Conservation (phyloP, 1,140 invertebrate species). For the Euwallacea similis region DNA sequence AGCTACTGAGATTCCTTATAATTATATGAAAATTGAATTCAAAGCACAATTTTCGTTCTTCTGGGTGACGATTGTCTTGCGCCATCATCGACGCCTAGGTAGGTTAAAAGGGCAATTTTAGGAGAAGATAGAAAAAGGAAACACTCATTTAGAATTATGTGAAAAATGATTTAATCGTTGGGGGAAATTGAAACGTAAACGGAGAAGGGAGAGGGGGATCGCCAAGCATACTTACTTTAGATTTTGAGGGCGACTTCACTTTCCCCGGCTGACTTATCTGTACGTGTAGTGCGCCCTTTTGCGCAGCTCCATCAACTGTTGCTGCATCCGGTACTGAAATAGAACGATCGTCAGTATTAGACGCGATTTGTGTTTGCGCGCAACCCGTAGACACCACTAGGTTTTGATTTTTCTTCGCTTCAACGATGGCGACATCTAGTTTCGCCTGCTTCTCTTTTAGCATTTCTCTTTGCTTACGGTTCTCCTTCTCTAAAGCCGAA, state of each 20-base stretch:
- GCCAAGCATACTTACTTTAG: slow-evolving; percentile 5
- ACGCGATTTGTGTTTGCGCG: slow-evolving; percentile 17
- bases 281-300: slow-evolving; percentile 44
- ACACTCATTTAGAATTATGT: background rate
- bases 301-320: slow-evolving; percentile 44
- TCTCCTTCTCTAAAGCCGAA: slow-evolving; percentile 41
- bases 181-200: background rate
- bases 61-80: too few species aligned
- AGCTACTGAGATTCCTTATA: too few species aligned
- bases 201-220: too few species aligned
- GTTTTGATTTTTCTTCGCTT: slow-evolving; percentile 44
- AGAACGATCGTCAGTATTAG: slow-evolving; percentile 48
- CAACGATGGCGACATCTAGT: slow-evolving; percentile 41
- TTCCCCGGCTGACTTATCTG: slow-evolving; percentile 26
- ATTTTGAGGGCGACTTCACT: slow-evolving; percentile 11
- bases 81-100: too few species aligned
- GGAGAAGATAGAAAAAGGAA: too few species aligned
- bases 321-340: slow-evolving; percentile 50
- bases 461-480: slow-evolving; percentile 42
- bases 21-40: too few species aligned
- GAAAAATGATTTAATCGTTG: background rate
- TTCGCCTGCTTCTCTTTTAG: slow-evolving; percentile 41
- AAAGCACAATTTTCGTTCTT: too few species aligned
- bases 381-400: slow-evolving; percentile 42
- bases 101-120: too few species aligned